phyloP scores from a whole-genome alignment of 2,113 vertebrate genomes.

The Odobenus rosmarus region DNA sequence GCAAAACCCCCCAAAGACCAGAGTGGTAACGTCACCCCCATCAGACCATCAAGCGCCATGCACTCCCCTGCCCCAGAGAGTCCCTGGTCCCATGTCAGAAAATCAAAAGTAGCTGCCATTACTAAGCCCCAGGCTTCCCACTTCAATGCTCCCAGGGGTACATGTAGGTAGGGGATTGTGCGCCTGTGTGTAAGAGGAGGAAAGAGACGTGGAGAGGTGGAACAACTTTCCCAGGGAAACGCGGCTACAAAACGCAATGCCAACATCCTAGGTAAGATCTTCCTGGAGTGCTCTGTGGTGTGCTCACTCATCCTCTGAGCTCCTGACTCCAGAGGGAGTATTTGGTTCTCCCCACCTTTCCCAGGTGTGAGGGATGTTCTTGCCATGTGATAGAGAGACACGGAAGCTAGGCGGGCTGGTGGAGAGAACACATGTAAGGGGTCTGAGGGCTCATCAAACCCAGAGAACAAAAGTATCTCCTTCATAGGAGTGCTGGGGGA shows the following conservation, averaged over 20 bases:
- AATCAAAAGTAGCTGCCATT: background rate
- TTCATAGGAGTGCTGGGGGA: background rate
- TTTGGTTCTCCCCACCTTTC: background rate
- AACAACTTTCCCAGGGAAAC: background rate
- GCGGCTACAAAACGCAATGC: background rate
- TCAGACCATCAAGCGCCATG: fast-evolving
- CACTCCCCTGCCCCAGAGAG: fast-evolving
- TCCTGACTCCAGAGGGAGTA: background rate
- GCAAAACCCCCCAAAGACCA: constrained; percentile 67
- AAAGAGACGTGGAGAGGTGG: background rate
- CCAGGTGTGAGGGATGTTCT: background rate
- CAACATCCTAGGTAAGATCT: background rate
- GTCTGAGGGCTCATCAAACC: too few relatives aligned
- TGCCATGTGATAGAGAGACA: background rate
- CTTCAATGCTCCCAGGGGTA: background rate
- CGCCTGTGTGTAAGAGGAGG: background rate
- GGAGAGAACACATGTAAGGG: background rate
- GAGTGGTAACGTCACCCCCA: background rate
- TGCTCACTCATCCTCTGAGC: background rate
- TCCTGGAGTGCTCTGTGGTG: background rate
- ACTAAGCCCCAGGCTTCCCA: background rate
- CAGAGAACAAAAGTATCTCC: too few relatives aligned
- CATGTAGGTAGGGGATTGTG: background rate
- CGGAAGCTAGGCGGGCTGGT: background rate
- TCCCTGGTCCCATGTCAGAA: background rate